Evolutionary conservation across 1,140 invertebrate genomes (phyloP).

Genomic region (Leucophenga varia): DNA sequence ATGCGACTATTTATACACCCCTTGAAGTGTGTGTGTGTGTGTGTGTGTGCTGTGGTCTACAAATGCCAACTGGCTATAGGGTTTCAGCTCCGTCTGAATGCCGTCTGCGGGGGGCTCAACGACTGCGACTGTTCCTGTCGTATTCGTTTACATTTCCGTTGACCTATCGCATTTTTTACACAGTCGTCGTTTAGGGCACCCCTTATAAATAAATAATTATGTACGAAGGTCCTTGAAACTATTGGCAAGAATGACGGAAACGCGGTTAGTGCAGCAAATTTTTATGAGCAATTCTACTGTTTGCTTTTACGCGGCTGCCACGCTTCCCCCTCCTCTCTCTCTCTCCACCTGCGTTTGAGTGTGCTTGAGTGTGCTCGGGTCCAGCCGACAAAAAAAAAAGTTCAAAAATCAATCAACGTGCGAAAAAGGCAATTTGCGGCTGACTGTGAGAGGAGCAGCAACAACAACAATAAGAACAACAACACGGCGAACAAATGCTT

Average conservation of each 20-base stretch:
- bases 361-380: conserved; percentile 6
- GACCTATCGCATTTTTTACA: conserved; percentile 23
- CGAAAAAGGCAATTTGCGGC: no score
- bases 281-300: conserved; percentile 24
- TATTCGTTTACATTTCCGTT: conserved; percentile 13
- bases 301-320: no score
- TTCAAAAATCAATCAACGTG: background rate
- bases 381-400: conserved; percentile 13
- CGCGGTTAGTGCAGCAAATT: conserved; percentile 14
- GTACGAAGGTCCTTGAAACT: conserved; percentile 35
- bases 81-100: no score
- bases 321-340: no score
- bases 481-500: no score
- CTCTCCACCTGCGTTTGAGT: background rate
- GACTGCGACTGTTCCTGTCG: no score
- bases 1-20: conserved; percentile 13
- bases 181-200: conserved; percentile 17
- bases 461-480: no score
- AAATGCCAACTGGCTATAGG: conserved; percentile 13
- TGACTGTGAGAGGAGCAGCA: conserved; percentile 3
- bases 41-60: background rate
- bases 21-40: no score
- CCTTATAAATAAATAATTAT: conserved; percentile 45
- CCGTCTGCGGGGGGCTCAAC: no score
- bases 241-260: conserved; percentile 22